These are phyloP conservation scores for Callyntrura guangdongensis DNA, from an alignment of 2,888 invertebrate species.

Conservation along the genomic window DNA sequence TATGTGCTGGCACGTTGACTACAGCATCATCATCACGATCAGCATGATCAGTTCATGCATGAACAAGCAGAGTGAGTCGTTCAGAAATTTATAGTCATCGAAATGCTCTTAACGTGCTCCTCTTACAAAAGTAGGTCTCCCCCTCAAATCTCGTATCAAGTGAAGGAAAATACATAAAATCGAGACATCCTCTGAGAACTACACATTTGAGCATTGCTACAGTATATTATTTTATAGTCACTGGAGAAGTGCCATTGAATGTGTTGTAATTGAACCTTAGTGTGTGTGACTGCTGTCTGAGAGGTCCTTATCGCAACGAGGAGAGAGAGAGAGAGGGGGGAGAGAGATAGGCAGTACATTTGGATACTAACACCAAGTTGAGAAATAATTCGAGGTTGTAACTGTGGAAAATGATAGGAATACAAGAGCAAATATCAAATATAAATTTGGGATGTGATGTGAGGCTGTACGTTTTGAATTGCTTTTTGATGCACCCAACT, in stretches of 20 bases:
- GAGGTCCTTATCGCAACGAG: background rate
- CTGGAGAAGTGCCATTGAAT: conserved; percentile 55
- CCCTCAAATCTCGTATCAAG: conserved; percentile 12
- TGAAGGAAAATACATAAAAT: conserved; percentile 34
- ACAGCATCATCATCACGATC: background rate
- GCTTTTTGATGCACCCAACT: background rate
- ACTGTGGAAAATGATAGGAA: conserved; percentile 32
- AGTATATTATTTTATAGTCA: background rate
- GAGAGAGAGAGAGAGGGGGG: background rate
- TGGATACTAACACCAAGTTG: background rate
- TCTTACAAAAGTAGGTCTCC: conserved; percentile 56
- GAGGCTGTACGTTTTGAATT: background rate
- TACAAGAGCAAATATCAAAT: background rate
- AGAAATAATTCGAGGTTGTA: conserved; percentile 19
- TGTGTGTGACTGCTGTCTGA: conserved; percentile 19
- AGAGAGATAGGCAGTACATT: background rate
- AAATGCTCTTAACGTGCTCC: conserved; percentile 69
- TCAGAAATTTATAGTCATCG: conserved; percentile 64
- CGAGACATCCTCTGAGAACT: conserved; percentile 37
- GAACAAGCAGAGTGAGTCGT: conserved; percentile 41
- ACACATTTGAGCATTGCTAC: background rate
- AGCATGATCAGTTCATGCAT: conserved; percentile 64
- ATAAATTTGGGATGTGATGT: background rate
- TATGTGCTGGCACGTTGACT: conserved; percentile 1
- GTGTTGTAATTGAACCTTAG: conserved; percentile 68